Percentiles rank a stretch among this genome's conserved stretches.
Evolutionary conservation across 2,888 invertebrate genomes (phyloP).

Genomic region (Spodoptera littoralis): DNA sequence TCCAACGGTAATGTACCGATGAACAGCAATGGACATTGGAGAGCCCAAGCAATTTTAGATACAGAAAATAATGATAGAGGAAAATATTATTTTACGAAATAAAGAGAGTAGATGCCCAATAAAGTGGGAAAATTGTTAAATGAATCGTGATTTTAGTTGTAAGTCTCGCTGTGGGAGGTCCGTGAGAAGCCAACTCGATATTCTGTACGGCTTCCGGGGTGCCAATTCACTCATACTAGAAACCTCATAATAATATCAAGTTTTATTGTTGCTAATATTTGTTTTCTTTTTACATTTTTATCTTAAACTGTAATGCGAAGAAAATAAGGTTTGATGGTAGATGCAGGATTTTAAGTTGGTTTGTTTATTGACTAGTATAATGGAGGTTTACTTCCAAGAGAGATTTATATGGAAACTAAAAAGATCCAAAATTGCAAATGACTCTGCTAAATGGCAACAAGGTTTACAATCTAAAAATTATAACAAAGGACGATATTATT

Average conservation of each 20-base stretch:
- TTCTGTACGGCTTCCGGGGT: conserved; percentile 22
- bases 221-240: conserved; percentile 15
- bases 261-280: background rate
- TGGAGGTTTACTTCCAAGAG: no score
- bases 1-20: background rate
- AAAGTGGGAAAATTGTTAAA: conserved; percentile 63
- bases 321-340: no score
- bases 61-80: conserved; percentile 28
- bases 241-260: conserved; percentile 4
- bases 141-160: conserved; percentile 68
- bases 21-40: conserved; percentile 13
- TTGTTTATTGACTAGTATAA: no score
- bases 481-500: no score
- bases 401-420: no score
- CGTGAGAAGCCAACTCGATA: conserved; percentile 43
- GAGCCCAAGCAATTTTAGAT: conserved; percentile 23
- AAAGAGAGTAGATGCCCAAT: conserved; percentile 17
- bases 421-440: no score
- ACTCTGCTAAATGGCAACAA: no score
- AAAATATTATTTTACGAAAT: conserved; percentile 34
- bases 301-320: no score
- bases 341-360: no score
- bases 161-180: conserved; percentile 70
- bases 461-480: no score
- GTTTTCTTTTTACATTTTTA: no score